phyloP scores from a whole-genome alignment of 2,888 invertebrate species.

The Parnassius apollo region DNA sequence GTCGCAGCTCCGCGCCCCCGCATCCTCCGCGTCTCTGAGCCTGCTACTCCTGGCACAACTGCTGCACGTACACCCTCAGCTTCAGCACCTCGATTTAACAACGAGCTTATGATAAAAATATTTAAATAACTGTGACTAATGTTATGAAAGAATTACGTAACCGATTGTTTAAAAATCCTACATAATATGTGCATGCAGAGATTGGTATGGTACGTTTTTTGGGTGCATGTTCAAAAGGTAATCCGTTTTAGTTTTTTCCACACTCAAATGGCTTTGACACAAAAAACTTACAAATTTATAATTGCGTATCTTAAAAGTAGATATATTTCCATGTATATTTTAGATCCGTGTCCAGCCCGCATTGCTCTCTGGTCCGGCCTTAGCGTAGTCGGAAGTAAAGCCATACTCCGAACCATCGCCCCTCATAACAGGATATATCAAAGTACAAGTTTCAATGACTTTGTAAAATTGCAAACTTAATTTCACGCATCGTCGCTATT shows the following conservation, averaged over 20 bases:
- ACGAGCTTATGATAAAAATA: background rate
- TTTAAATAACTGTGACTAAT: too few relatives aligned
- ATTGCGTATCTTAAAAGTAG: too few relatives aligned
- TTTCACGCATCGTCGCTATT: background rate
- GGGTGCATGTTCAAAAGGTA: too few relatives aligned
- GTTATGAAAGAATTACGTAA: too few relatives aligned
- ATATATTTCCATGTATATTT: background rate
- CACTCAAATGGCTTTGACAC: too few relatives aligned
- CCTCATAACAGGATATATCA: background rate
- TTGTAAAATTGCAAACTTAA: background rate
- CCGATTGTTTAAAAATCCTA: too few relatives aligned
- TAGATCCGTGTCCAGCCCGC: constrained; percentile 1
- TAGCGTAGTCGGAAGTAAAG: background rate
- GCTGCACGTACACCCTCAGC: constrained; percentile 34
- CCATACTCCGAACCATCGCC: background rate
- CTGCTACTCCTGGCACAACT: constrained; percentile 29
- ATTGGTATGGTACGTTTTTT: too few relatives aligned
- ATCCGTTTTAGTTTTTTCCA: too few relatives aligned
- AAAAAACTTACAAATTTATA: too few relatives aligned
- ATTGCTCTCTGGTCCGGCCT: background rate
- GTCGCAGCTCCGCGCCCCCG: constrained; percentile 35
- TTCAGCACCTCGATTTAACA: constrained; percentile 20
- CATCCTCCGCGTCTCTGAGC: constrained; percentile 33
- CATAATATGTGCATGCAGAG: too few relatives aligned
- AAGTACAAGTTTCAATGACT: background rate